Evolutionary conservation across 2,797 vertebrate species (phyloP), one percentile per base, ranked within the genome.

Genomic region (Gila robusta): DNA sequence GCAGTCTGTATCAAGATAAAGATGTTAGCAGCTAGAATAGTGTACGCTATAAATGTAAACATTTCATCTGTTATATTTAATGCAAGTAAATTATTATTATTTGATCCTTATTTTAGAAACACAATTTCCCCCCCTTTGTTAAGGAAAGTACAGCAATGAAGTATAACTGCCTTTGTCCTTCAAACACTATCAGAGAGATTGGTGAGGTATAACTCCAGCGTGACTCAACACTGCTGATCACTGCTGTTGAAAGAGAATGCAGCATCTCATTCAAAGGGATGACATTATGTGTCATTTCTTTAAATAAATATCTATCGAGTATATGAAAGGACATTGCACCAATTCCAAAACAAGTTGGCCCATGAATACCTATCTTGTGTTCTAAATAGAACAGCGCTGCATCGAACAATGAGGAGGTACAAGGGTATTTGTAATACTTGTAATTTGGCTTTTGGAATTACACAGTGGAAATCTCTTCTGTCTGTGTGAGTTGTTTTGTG

Each of bases 251-350:
- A 56, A 80, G 70, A 39, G 52, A 87, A 47, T 11, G 2, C 64
- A 52, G 56, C 64, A 87, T 79, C 76, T 28, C 89, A 90, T 89
- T 91, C 81, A 86, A 8, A 72, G 56, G 35, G 72, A 32, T 32
- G 32, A 32, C 32, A 73, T 37, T 19, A 56, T 84, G 66, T 19
- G 47, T 78, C 67, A 88, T 49, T 79, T 74, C 67, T 41, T 69
- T 70, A 67, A 79, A 7, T 67, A 78, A 62, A 83, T 54, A 39
- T 6, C 32, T 47, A 64, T 2, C 26, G 44, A 79, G 39, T 64
- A 64, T 64, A 16, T 41, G 37, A 73, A 74, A 71, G 54, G 16
- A 62, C 52, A 44, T 23, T 23, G n/a, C 11, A 32, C 37, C 26
- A 39, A 6, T 81, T 52, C 11, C 56, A 67, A 23, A 76, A 54